phyloP scores from a whole-genome alignment of 2,888 invertebrate genomes.

The Pemphredon lugubris region DNA sequence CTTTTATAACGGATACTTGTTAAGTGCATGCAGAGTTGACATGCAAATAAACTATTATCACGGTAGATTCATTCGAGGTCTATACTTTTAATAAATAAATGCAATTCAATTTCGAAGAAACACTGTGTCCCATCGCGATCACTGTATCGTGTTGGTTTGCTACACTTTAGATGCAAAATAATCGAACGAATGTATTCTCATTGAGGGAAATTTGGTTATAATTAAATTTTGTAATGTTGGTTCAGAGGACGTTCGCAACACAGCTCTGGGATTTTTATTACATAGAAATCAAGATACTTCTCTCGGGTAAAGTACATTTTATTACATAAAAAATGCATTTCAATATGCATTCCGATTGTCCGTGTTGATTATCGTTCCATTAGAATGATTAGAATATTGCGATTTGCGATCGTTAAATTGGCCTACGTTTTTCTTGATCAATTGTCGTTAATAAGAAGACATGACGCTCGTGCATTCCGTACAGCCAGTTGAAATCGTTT shows the following conservation, averaged over 20 bases:
- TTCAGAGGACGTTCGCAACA: background rate
- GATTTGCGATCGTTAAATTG: background rate
- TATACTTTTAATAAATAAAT: background rate
- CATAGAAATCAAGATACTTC: background rate
- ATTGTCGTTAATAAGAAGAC: no score
- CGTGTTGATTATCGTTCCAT: slow-evolving; percentile 28
- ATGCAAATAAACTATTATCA: no score
- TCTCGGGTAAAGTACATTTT: background rate
- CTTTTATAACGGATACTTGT: slow-evolving; percentile 24
- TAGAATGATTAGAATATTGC: slow-evolving; percentile 3
- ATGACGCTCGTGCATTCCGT: no score
- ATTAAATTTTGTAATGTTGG: no score
- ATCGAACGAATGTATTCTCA: no score
- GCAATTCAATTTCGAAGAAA: background rate
- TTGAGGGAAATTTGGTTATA: no score
- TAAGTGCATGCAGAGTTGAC: background rate
- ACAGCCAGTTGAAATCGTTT: no score
- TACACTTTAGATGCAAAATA: no score
- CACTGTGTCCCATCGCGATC: no score
- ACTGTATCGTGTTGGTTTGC: no score
- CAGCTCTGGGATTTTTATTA: background rate
- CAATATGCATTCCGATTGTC: slow-evolving; percentile 1
- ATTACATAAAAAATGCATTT: background rate
- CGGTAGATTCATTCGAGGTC: no score
- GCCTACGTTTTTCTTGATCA: background rate